Evolutionary conservation across 1,140 invertebrate genomes (phyloP).

Genomic region (Eumeta japonica): DNA sequence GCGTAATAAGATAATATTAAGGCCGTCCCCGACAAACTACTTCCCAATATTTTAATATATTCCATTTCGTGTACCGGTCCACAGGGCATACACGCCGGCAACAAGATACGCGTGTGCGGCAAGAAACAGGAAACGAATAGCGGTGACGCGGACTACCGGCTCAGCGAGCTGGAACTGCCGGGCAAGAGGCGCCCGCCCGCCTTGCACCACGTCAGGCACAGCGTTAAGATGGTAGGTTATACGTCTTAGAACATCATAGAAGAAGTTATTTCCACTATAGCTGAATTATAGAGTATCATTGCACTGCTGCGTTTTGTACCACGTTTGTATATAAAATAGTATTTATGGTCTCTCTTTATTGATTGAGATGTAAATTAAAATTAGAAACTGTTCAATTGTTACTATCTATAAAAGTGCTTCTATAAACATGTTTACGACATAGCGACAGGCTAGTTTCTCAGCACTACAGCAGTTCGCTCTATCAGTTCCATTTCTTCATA

Average conservation of each 20-base stretch:
- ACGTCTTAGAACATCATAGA: too few species aligned
- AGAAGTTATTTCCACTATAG: conserved; percentile 48
- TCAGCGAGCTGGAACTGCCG: conserved; percentile 69
- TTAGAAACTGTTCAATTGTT: too few species aligned
- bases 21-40: too few species aligned
- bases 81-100: conserved; percentile 61
- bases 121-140: conserved; percentile 23
- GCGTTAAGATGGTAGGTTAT: conserved; percentile 31
- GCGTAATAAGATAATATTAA: too few species aligned
- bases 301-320: neutral
- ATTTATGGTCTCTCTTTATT: too few species aligned
- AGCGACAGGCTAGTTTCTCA: too few species aligned
- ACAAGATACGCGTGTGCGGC: conserved; percentile 34
- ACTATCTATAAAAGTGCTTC: too few species aligned
- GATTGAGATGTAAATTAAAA: neutral
- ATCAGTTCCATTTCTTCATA: too few species aligned
- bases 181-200: conserved; percentile 58
- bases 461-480: too few species aligned
- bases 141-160: conserved; percentile 60
- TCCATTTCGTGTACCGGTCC: conserved; percentile 19
- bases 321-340: too few species aligned
- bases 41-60: too few species aligned
- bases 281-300: conserved; percentile 32
- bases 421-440: too few species aligned
- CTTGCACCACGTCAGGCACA: conserved; percentile 29